phyloP scores from a whole-genome alignment of 2,888 invertebrate genomes.

The Rhodophaea formosa region DNA sequence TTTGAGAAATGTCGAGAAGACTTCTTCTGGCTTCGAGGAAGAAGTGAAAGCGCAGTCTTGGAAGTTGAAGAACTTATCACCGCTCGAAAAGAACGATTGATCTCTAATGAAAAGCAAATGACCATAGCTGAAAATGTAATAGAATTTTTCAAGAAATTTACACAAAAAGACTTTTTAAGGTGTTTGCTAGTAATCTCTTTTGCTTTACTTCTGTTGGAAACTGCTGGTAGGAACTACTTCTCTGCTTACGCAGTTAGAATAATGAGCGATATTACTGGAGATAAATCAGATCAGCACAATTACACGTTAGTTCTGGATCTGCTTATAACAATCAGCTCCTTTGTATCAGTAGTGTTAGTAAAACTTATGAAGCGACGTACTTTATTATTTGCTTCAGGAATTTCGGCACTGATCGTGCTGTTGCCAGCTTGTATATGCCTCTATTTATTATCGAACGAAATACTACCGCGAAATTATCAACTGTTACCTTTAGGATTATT shows the following conservation, averaged over 20 bases:
- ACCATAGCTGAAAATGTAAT: not conserved
- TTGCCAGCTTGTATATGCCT: constrained; percentile 32
- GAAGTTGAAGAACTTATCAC: constrained; percentile 35
- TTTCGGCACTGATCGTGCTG: constrained; percentile 31
- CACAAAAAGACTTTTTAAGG: constrained; percentile 32
- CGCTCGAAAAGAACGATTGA: constrained; percentile 30
- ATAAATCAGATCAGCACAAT: constrained; percentile 30
- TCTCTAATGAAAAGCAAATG: not conserved
- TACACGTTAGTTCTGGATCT: constrained; percentile 41
- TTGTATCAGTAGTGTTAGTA: constrained; percentile 29
- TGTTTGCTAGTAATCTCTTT: constrained; percentile 35
- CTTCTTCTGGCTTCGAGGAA: constrained; percentile 73
- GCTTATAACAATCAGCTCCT: constrained; percentile 32
- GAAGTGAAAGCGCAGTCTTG: constrained; percentile 25
- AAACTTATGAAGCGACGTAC: constrained; percentile 35
- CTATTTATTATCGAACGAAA: constrained; percentile 25
- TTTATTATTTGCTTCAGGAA: constrained; percentile 42
- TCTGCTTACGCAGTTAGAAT: constrained; percentile 44
- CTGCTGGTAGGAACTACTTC: constrained; percentile 40
- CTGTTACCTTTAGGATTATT: constrained; percentile 36
- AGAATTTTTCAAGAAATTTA: constrained; percentile 23
- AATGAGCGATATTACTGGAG: constrained; percentile 35
- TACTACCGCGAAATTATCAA: constrained; percentile 27
- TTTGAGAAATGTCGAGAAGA: constrained; percentile 64
- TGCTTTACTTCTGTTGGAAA: constrained; percentile 35